A percentile compares a stretch with the other conserved stretches of the same genome.
Conservation (phyloP, 2,797 vertebrate species). For the Eulemur mongoz region DNA sequence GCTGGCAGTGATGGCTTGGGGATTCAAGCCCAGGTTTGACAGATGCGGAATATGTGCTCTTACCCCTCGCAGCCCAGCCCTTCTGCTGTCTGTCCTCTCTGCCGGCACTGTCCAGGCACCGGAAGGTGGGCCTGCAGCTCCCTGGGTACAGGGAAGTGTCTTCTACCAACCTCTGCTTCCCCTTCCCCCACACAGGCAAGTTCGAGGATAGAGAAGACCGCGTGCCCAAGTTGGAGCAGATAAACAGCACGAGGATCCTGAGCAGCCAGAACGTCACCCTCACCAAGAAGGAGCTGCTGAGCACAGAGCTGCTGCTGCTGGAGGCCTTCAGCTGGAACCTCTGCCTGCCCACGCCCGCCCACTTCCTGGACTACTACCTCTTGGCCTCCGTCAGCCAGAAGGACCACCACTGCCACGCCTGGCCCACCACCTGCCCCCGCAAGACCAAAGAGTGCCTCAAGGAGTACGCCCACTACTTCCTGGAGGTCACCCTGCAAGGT, state of each 20-base stretch:
- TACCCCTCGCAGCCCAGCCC: not conserved
- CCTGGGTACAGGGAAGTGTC: not conserved
- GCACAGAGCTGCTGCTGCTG: conserved; percentile 92
- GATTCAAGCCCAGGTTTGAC: not conserved
- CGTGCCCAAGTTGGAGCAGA: conserved; percentile 93
- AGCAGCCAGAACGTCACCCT: conserved; percentile 90
- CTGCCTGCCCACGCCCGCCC: conserved; percentile 94
- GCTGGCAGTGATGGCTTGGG: not conserved
- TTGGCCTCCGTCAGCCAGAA: conserved; percentile 89
- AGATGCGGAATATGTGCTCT: not conserved
- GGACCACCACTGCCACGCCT: conserved; percentile 91
- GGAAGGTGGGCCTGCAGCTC: not conserved
- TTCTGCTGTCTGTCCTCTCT: not conserved
- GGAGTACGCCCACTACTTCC: conserved; percentile 94
- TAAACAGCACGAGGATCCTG: conserved; percentile 91
- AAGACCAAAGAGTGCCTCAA: conserved; percentile 93
- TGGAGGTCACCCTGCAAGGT: conserved; percentile 95
- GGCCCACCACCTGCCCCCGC: conserved; percentile 90
- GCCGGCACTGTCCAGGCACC: not conserved
- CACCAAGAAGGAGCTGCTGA: conserved; percentile 92
- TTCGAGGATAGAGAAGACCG: conserved; percentile 95
- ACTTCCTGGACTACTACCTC: conserved; percentile 98
- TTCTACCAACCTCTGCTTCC: not conserved
- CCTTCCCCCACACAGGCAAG: conserved; percentile 86
- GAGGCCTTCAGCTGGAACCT: conserved; percentile 95